Conservation (phyloP, 2,888 invertebrate genomes). For the Eupeodes luniger region DNA sequence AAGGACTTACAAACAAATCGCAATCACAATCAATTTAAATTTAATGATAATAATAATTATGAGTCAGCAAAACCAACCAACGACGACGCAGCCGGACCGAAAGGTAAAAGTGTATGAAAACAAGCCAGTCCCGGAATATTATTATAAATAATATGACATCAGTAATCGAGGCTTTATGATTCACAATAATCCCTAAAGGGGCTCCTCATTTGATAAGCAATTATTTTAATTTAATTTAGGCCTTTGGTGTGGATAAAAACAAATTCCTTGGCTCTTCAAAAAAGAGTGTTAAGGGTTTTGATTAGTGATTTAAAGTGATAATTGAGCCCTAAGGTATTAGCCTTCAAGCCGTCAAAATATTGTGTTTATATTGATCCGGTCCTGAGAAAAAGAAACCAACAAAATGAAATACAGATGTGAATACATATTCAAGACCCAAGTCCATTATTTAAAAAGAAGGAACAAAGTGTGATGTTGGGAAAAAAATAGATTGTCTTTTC, state of each 20-base stretch:
- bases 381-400: background rate
- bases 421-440: constrained; percentile 10
- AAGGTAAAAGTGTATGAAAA: constrained; percentile 22
- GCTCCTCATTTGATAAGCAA: background rate
- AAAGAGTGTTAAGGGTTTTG: too few species aligned
- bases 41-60: constrained; percentile 56
- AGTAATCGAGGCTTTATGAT: too few species aligned
- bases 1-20: constrained; percentile 52
- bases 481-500: background rate
- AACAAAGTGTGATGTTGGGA: background rate
- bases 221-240: too few species aligned
- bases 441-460: background rate
- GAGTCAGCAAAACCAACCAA: constrained; percentile 51
- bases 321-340: background rate
- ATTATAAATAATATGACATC: background rate
- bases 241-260: too few species aligned
- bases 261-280: too few species aligned
- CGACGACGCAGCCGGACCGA: background rate
- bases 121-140: constrained; percentile 15
- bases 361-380: background rate
- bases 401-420: constrained; percentile 28
- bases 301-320: too few species aligned
- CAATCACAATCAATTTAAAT: constrained; percentile 60
- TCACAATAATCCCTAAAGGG: background rate
- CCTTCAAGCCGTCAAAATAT: background rate